Evolutionary conservation across 2,888 invertebrate genomes (phyloP).

Genomic region (Antheraea yamamai): DNA sequence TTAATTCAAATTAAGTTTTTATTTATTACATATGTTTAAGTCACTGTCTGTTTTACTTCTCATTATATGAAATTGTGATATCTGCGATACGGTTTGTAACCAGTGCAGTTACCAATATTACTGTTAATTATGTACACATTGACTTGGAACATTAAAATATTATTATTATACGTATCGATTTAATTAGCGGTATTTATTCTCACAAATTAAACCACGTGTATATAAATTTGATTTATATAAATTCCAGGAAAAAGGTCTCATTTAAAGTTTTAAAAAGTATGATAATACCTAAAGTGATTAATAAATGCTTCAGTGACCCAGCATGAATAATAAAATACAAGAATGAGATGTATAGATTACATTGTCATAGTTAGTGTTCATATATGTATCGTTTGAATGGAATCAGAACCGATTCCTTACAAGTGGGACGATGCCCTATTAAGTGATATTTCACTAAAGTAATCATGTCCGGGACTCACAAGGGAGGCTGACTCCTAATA

Average conservation of each 20-base stretch:
- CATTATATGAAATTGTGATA: no score
- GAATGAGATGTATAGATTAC: not conserved
- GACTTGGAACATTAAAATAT: no score
- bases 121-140: no score
- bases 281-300: not conserved
- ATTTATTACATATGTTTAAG: no score
- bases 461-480: conserved; percentile 55
- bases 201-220: not conserved
- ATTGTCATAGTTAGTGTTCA: not conserved
- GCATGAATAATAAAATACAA: not conserved
- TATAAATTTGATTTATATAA: not conserved
- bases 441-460: conserved; percentile 50
- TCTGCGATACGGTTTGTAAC: no score
- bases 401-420: conserved; percentile 22
- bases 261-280: not conserved
- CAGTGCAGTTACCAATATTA: no score
- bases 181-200: not conserved
- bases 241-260: not conserved
- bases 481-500: conserved; percentile 36
- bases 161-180: no score
- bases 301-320: not conserved
- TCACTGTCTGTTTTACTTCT: no score
- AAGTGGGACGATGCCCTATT: conserved; percentile 42
- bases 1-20: no score
- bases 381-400: conserved; percentile 1